Evolutionary conservation across 2,113 vertebrate species (phyloP).

Genomic region (Pristiophorus japonicus): DNA sequence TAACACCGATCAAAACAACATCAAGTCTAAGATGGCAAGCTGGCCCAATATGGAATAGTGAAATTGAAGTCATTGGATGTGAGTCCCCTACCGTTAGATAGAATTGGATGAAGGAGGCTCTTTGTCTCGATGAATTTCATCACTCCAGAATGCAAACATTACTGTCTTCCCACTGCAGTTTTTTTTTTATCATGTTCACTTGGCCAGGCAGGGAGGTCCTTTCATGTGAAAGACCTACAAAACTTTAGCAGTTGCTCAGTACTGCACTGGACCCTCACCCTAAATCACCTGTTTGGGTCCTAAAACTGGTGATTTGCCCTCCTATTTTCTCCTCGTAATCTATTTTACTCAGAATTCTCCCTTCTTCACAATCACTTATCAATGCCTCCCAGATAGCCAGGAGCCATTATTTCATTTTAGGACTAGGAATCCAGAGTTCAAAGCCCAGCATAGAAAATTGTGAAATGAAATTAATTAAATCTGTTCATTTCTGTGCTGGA

Average conservation of each 20-base stretch:
- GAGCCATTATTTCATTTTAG: too few relatives aligned
- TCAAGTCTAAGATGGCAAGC: neutral
- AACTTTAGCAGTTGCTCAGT: neutral
- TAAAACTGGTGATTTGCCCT: too few relatives aligned
- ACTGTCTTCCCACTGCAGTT: neutral
- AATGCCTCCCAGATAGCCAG: too few relatives aligned
- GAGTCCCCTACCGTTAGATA: neutral
- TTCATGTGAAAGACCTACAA: neutral
- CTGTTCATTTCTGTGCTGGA: too few relatives aligned
- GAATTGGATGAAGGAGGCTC: neutral
- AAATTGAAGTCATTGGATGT: neutral
- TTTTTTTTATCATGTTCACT: neutral
- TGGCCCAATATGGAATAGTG: neutral
- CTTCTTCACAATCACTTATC: too few relatives aligned
- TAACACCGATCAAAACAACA: neutral
- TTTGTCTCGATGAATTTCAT: neutral
- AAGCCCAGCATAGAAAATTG: too few relatives aligned
- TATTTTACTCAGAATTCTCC: too few relatives aligned
- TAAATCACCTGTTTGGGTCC: neutral
- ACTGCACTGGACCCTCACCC: neutral
- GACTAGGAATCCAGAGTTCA: too few relatives aligned
- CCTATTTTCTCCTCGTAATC: too few relatives aligned
- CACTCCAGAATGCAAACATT: neutral
- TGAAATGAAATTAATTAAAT: too few relatives aligned
- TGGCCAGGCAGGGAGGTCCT: neutral